A percentile compares a stretch with the other conserved stretches of the same genome.
phyloP scores from a whole-genome alignment of 1,140 invertebrate species.

The Drosophila quadrilineata region DNA sequence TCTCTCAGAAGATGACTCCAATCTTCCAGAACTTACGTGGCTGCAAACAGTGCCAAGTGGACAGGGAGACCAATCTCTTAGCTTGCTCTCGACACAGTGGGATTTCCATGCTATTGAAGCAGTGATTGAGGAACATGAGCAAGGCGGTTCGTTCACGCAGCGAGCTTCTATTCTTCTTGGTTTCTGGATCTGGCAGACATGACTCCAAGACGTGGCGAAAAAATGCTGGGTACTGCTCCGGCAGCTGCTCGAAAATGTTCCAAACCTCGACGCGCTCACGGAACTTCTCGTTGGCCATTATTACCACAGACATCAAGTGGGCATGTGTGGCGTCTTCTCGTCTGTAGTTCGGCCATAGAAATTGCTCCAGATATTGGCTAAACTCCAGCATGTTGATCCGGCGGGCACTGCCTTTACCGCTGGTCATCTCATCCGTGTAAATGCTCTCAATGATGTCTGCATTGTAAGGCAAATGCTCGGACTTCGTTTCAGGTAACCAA shows the following conservation, averaged over 20 bases:
- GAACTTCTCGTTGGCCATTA: slow-evolving; percentile 99
- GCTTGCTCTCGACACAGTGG: slow-evolving; percentile 95
- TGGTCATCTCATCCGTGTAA: slow-evolving; percentile 90
- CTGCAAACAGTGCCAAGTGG: slow-evolving; percentile 96
- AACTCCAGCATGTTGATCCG: slow-evolving; percentile 98
- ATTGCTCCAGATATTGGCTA: slow-evolving; percentile 98
- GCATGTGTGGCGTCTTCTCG: slow-evolving; percentile 86
- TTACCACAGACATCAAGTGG: slow-evolving; percentile 97
- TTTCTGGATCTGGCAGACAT: slow-evolving; percentile 42
- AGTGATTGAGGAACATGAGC: slow-evolving; percentile 96
- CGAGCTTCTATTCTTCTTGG: slow-evolving; percentile 65
- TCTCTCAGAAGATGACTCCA: too few species aligned
- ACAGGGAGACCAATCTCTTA: slow-evolving; percentile 94
- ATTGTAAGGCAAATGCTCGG: slow-evolving; percentile 87
- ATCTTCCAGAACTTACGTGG: slow-evolving; percentile 83
- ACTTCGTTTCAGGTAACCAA: slow-evolving; percentile 91
- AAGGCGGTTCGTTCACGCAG: slow-evolving; percentile 93
- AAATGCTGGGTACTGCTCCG: slow-evolving; percentile 92
- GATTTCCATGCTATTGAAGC: slow-evolving; percentile 98
- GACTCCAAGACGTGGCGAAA: slow-evolving; percentile 92
- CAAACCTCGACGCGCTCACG: slow-evolving; percentile 98
- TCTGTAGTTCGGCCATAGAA: slow-evolving; percentile 97
- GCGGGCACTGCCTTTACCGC: slow-evolving; percentile 88
- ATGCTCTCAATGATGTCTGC: slow-evolving; percentile 90
- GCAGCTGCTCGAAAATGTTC: slow-evolving; percentile 92